A percentile compares a stretch with the other conserved stretches of the same genome.
phyloP scores from a whole-genome alignment of 2,797 vertebrate species.

The Microctenopoma steveboyesi region DNA sequence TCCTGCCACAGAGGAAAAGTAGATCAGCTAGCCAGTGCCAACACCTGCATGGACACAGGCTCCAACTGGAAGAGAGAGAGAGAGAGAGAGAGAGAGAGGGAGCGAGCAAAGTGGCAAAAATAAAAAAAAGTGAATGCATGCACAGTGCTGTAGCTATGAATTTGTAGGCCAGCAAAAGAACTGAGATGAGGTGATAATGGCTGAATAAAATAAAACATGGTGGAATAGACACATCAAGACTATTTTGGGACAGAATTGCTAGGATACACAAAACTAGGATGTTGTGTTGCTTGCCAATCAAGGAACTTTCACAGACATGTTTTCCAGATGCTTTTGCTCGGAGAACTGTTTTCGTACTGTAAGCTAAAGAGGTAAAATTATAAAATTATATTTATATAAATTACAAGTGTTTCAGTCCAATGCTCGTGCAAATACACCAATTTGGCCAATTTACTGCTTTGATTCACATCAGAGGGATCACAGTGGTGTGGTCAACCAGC shows the following conservation, averaged over 20 bases:
- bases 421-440: slow-evolving; percentile 49
- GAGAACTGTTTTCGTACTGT: slow-evolving; percentile 23
- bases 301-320: slow-evolving; percentile 31
- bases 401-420: slow-evolving; percentile 36
- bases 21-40: slow-evolving; percentile 60
- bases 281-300: slow-evolving; percentile 38
- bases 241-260: slow-evolving; percentile 28
- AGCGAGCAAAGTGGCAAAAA: slow-evolving; percentile 20
- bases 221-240: slow-evolving; percentile 38
- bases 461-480: slow-evolving; percentile 51
- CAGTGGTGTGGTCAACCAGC: slow-evolving; percentile 35
- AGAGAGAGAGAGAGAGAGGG: not conserved
- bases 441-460: slow-evolving; percentile 52
- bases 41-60: slow-evolving; percentile 62
- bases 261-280: slow-evolving; percentile 34
- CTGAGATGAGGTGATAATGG: slow-evolving; percentile 50
- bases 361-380: slow-evolving; percentile 41
- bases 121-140: slow-evolving; percentile 20
- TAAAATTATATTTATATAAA: not conserved
- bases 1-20: slow-evolving; percentile 77
- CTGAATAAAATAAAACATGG: slow-evolving; percentile 47
- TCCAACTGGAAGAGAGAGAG: slow-evolving; percentile 11
- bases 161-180: slow-evolving; percentile 27
- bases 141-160: not conserved
- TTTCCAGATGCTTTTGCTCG: slow-evolving; percentile 40